Percentiles rank a stretch among this genome's conserved stretches.
Conservation (phyloP, 2,888 invertebrate species). For the Acrobasis consociella region DNA sequence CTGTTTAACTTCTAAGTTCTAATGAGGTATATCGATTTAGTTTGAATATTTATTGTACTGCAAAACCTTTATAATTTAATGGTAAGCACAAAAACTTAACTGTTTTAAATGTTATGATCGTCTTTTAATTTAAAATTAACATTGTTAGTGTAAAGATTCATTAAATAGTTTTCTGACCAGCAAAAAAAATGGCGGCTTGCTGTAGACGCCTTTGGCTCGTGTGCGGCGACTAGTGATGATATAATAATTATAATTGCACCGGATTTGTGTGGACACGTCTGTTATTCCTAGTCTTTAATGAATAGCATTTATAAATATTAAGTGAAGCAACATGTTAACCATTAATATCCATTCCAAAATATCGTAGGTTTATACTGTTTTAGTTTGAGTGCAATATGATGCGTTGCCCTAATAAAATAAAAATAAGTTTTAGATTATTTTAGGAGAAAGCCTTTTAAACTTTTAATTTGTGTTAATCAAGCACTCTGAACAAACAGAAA, state of each 20-base stretch:
- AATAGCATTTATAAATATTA: slow-evolving; percentile 45
- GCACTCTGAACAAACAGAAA: background rate
- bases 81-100: no score
- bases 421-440: background rate
- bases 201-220: background rate
- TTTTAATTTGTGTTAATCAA: background rate
- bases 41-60: no score
- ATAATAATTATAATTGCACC: slow-evolving; percentile 37
- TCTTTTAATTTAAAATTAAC: no score
- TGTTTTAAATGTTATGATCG: no score
- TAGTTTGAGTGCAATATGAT: slow-evolving; percentile 31
- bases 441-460: background rate
- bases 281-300: slow-evolving; percentile 54
- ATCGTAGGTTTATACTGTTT: slow-evolving; percentile 26
- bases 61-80: no score
- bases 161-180: no score
- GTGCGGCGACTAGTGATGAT: background rate
- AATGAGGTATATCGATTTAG: no score
- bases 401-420: background rate
- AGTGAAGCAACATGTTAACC: slow-evolving; percentile 34
- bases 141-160: no score
- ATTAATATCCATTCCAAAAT: slow-evolving; percentile 39
- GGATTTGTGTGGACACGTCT: slow-evolving; percentile 49
- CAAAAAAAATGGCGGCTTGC: background rate
- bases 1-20: no score